Base-by-base conservation (phyloP, 2,113 vertebrate species). In the Pleuronectes platessa region DNA sequence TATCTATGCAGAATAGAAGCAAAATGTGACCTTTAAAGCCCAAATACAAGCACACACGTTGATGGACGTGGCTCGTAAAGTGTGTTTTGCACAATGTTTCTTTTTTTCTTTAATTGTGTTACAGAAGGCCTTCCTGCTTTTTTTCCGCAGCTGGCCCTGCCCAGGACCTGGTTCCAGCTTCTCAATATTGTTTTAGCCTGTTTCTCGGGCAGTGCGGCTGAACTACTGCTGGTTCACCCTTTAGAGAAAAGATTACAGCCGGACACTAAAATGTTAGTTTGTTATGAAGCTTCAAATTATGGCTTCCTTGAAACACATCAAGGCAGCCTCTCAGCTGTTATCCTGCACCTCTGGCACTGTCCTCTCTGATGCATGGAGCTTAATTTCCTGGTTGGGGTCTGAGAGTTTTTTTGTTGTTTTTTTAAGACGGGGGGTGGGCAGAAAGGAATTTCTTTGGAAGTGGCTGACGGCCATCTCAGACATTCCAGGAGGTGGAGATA, bases 381-480 rank as follows among this genome's bases (percentile, higher is more conserved):
- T 91, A 17, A 91, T 92, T 92, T 92, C 89, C 90, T 92, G 83
- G 81, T 68, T 51, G 49, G 77, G 47, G 49, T 18, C 47, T 51
- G 47, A 17, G 47, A 51, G 4, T 1, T 51, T 17, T 1, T 13
- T 2, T n/a, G n/a, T n/a, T 42, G 26, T 10, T 51, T 51, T 51
- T 51, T 40, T 62, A 51, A 70, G 54, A 70, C 71, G 69, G 58
- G 45, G 24, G 73, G 45, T 0, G 27, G 42, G 49, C 45, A 0
- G 78, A 23, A 23, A 2, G 54, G 66, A 76, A 40, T 15, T 14
- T 26, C 61, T 79, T 68, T 21, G 61, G 49, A 73, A 58, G 68
- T 73, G 69, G 72, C 69, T 61, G 64, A 74, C 54, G 10, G 62
- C 74, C 66, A 70, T 77, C 49, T 35, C 75, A 64, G 64, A 78